Percentiles rank a stretch among this genome's conserved stretches.
Evolutionary conservation across 1,140 invertebrate genomes (phyloP).

Genomic region (Melitaea cinxia): DNA sequence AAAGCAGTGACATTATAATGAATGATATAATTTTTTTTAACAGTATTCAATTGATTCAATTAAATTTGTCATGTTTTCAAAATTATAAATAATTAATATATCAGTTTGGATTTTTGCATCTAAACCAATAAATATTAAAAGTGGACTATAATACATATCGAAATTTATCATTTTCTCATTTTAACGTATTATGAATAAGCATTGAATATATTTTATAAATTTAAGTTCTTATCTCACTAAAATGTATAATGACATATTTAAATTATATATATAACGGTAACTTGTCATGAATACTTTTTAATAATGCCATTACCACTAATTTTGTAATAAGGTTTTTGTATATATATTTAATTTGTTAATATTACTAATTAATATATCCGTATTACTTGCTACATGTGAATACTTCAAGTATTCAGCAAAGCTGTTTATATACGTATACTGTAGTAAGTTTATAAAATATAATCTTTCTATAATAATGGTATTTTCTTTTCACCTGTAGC

Average conservation of each 20-base stretch:
- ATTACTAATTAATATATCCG: slow-evolving; percentile 17
- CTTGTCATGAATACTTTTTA: slow-evolving; percentile 45
- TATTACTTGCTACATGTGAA: slow-evolving; percentile 6
- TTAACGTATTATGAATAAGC: not conserved
- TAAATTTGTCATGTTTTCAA: not conserved
- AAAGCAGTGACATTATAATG: not conserved
- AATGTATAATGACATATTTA: slow-evolving; percentile 10
- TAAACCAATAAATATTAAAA: not conserved
- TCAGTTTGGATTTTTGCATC: not conserved
- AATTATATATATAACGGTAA: slow-evolving; percentile 22
- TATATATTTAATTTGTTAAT: slow-evolving; percentile 36
- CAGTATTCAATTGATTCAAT: not conserved
- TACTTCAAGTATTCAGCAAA: slow-evolving; percentile 6
- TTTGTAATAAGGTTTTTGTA: slow-evolving; percentile 39
- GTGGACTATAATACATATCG: not conserved
- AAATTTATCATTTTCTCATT: not conserved
- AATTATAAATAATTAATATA: not conserved
- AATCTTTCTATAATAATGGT: slow-evolving; percentile 23
- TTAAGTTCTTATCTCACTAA: not conserved
- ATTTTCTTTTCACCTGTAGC: not conserved
- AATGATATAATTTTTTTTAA: not conserved
- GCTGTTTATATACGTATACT: slow-evolving; percentile 33
- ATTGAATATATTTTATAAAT: not conserved
- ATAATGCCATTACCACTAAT: slow-evolving; percentile 52
- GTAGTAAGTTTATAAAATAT: slow-evolving; percentile 45